Evolutionary conservation across 2,113 vertebrate species (phyloP), one percentile per base, ranked within the genome.

Genomic region (Engystomops pustulosus): DNA sequence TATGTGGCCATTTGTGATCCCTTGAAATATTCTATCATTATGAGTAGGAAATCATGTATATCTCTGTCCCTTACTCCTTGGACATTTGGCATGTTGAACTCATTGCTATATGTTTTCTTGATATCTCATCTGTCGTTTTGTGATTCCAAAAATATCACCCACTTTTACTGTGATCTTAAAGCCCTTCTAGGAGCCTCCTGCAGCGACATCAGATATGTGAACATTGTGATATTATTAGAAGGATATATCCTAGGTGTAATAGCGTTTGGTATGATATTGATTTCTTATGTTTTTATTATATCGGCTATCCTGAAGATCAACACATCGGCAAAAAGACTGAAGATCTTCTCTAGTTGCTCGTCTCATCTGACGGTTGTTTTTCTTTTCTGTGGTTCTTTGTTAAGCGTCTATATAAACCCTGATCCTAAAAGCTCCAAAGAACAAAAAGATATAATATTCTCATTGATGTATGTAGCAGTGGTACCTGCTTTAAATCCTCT

Each of bases 121-220:
- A 68, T 77, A 18, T 84, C 55, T 47, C 20, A 51, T n/a, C 15
- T 83, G 15, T 47, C 41, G 3, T 83, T 83, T 41, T 72, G 81
- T 65, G 49, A 51, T 15, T 30, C 34, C 3, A 27, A 77, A 23
- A 1, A 67, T 4, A 25, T 84, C 20, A 68, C 30, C 32, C 81
- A 84, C 25, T 84, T 68, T 15, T 84, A 49, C 7, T 84, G 81
- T 68, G 81, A 84, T 25, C n/a, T 84, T 12, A 75, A 51, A 51
- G 32, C 58, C 1, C n/a, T 84, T 15, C 44, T 84, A 9, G 27
- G 27, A 2, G 4, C 76, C 17, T 51, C 81, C 17, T 84, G 81
- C n/a, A 68, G 25, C 23, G 45, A 76, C 41, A 67, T 34, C 23
- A 51, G 3, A 30, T 32, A 47, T 23, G 76, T 77, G n/a, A 27